Evolutionary conservation across 2,797 vertebrate species (phyloP).

Genomic region (Psittacula derbiana): DNA sequence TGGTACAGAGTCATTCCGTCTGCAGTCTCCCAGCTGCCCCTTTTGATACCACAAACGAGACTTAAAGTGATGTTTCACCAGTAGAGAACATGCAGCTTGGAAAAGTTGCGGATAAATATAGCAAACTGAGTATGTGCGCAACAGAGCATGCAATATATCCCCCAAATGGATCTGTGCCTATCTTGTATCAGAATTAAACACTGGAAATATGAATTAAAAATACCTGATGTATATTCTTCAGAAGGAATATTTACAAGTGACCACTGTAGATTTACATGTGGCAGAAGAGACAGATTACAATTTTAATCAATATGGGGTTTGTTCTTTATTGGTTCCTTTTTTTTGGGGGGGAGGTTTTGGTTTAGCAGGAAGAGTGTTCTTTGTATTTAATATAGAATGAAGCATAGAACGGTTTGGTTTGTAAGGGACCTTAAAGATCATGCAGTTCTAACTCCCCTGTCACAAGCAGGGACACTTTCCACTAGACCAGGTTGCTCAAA

Average conservation of each 20-base stretch:
- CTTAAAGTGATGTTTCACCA: neutral
- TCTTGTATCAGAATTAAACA: neutral
- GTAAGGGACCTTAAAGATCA: neutral
- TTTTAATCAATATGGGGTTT: neutral
- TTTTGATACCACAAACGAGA: constrained; percentile 12
- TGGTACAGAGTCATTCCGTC: neutral
- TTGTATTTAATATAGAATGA: neutral
- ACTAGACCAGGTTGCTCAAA: neutral
- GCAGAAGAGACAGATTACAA: neutral
- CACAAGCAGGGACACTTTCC: neutral
- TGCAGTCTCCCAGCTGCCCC: constrained; percentile 16
- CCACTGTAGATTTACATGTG: neutral
- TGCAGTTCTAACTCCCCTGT: neutral
- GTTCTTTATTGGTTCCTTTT: neutral
- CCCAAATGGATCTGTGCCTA: neutral
- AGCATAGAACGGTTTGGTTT: neutral
- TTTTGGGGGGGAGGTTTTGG: neutral
- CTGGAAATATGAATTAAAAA: neutral
- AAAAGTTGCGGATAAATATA: constrained; percentile 11
- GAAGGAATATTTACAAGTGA: neutral
- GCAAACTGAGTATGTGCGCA: constrained; percentile 8
- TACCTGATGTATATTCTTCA: neutral
- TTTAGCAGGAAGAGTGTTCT: neutral
- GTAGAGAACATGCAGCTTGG: neutral
- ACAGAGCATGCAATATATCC: neutral